A percentile compares a stretch with the other conserved stretches of the same genome.
Evolutionary conservation across 2,797 vertebrate species (phyloP).

Genomic region (Danio tinwini): DNA sequence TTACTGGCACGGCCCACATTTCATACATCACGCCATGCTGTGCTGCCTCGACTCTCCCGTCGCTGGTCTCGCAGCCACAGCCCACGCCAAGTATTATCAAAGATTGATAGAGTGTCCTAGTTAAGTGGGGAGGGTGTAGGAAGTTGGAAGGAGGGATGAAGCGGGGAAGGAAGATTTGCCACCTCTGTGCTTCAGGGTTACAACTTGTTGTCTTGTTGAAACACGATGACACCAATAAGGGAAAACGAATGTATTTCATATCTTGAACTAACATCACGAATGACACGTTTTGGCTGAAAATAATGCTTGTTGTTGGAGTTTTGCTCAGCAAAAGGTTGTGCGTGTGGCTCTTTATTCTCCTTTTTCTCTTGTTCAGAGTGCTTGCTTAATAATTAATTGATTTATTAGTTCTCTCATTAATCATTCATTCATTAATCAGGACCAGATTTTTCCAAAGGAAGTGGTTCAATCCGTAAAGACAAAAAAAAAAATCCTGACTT

Average conservation of each 20-base stretch:
- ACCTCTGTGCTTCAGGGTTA: constrained; percentile 56
- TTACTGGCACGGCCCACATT: constrained; percentile 73
- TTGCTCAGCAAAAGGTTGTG: background rate
- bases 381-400: constrained; percentile 86
- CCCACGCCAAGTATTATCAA: constrained; percentile 73
- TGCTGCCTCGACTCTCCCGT: constrained; percentile 72
- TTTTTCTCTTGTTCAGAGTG: constrained; percentile 74
- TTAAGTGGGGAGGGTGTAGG: constrained; percentile 65
- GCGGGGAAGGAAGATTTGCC: constrained; percentile 35
- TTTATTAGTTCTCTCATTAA: constrained; percentile 86
- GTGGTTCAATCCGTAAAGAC: constrained; percentile 69
- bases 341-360: constrained; percentile 61
- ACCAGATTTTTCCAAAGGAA: constrained; percentile 83
- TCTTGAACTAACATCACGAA: background rate
- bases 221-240: constrained; percentile 33
- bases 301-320: constrained; percentile 6
- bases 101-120: constrained; percentile 80
- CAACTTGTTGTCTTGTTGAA: constrained; percentile 23
- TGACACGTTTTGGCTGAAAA: background rate
- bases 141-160: constrained; percentile 44
- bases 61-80: constrained; percentile 71
- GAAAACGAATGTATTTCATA: background rate
- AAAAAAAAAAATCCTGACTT: constrained; percentile 79
- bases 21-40: constrained; percentile 76
- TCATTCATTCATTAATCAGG: constrained; percentile 86